These are phyloP conservation scores for Loris lydekkerianus DNA, from an alignment of 2,797 vertebrate genomes.

Conservation along the genomic window DNA sequence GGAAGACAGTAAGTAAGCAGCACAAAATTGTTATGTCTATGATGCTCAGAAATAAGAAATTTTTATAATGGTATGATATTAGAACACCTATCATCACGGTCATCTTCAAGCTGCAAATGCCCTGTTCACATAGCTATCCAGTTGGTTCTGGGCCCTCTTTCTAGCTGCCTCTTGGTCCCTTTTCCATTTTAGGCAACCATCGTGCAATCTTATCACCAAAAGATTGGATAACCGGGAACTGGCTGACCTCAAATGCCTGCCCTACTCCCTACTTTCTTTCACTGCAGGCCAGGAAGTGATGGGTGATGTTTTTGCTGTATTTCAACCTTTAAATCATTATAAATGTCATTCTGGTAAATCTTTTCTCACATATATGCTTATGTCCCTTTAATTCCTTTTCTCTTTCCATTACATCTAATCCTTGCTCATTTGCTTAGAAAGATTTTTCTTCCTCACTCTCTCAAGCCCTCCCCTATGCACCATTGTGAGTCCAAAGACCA, in stretches of 20 bases:
- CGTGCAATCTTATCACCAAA: neutral
- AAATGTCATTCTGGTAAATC: neutral
- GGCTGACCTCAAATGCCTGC: neutral
- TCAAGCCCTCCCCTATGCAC: neutral
- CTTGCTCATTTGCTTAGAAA: slow-evolving; percentile 57
- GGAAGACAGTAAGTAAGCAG: neutral
- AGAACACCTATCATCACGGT: neutral
- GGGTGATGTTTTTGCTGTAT: neutral
- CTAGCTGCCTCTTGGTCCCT: neutral
- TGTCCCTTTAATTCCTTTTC: neutral
- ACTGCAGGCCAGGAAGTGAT: neutral
- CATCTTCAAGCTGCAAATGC: neutral
- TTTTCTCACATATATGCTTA: neutral
- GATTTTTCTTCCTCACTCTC: neutral
- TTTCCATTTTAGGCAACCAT: neutral
- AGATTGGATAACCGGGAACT: neutral
- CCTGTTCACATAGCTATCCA: neutral
- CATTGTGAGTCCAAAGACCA: slow-evolving; percentile 45
- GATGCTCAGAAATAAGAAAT: neutral
- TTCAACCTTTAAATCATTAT: slow-evolving; percentile 4
- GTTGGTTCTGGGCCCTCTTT: neutral
- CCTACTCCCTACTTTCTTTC: neutral
- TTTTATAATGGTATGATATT: neutral
- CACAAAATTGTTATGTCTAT: neutral
- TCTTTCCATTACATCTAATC: slow-evolving; percentile 40